phyloP scores from a whole-genome alignment of 2,797 vertebrate genomes.

The Austrolebias charrua region DNA sequence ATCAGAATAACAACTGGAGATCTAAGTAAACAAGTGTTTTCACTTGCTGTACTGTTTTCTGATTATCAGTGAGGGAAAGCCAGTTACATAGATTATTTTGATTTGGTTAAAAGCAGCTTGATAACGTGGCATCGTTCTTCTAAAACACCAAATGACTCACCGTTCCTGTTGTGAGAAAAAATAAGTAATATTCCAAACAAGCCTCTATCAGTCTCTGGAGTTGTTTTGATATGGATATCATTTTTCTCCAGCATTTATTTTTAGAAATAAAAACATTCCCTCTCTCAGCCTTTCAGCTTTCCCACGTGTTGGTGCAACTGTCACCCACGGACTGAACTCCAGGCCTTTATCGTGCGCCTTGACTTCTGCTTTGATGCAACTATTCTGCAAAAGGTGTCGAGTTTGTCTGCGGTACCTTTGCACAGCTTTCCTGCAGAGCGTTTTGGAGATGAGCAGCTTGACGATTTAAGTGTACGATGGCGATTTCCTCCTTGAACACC shows the following conservation, averaged over 20 bases:
- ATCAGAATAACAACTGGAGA: slow-evolving; percentile 17
- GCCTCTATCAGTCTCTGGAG: slow-evolving; percentile 30
- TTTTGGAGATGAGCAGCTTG: slow-evolving; percentile 66
- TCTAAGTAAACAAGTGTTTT: slow-evolving; percentile 6
- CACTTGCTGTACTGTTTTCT: slow-evolving; percentile 7
- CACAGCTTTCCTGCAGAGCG: slow-evolving; percentile 52
- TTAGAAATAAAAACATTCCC: slow-evolving; percentile 60
- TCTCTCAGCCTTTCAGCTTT: slow-evolving; percentile 45
- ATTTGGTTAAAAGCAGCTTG: slow-evolving; percentile 21
- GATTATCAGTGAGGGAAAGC: slow-evolving; percentile 15
- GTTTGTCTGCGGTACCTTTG: slow-evolving; percentile 47
- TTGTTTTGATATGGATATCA: slow-evolving; percentile 42
- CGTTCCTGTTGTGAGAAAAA: slow-evolving; percentile 15
- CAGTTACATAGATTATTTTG: slow-evolving; percentile 18
- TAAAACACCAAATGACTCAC: slow-evolving; percentile 40
- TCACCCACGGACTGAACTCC: slow-evolving; percentile 39
- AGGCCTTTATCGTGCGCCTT: neutral
- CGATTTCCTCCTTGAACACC: slow-evolving; percentile 80
- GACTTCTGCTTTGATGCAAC: slow-evolving; percentile 3
- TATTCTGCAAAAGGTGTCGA: neutral
- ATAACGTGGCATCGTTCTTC: neutral
- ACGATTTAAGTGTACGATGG: slow-evolving; percentile 73
- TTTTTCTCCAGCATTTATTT: slow-evolving; percentile 56
- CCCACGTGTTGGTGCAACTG: slow-evolving; percentile 51
- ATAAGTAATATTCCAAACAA: slow-evolving; percentile 39